Evolutionary conservation across 2,888 invertebrate species (phyloP).

Genomic region (Nycteola revayana): DNA sequence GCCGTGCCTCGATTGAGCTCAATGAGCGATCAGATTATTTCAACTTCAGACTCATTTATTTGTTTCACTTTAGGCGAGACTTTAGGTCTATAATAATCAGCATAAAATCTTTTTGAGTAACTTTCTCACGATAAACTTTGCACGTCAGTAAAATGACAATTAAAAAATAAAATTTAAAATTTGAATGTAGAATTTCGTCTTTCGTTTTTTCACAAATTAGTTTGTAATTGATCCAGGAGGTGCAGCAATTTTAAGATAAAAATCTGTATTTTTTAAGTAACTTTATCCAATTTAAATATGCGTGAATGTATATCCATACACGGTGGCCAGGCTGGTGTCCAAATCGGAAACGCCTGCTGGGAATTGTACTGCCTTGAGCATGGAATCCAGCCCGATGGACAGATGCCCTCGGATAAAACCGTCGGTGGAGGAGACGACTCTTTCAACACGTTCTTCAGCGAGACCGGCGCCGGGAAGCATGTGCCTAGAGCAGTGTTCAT

Average conservation of each 20-base stretch:
- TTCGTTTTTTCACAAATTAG: slow-evolving; percentile 36
- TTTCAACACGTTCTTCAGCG: slow-evolving; percentile 96
- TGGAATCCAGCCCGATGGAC: slow-evolving; percentile 92
- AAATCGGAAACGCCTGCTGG: slow-evolving; percentile 94
- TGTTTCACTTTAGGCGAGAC: no score
- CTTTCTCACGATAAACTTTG: no score
- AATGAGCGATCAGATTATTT: no score
- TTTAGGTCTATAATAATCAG: no score
- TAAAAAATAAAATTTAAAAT: slow-evolving; percentile 28
- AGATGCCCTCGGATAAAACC: slow-evolving; percentile 92
- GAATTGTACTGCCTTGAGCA: slow-evolving; percentile 92
- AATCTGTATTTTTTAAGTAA: slow-evolving; percentile 54
- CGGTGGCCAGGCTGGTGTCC: slow-evolving; percentile 85
- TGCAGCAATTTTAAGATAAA: slow-evolving; percentile 30
- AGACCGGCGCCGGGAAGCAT: slow-evolving; percentile 97
- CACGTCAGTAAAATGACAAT: not conserved
- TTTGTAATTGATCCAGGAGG: slow-evolving; percentile 38
- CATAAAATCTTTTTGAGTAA: no score
- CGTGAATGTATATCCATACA: slow-evolving; percentile 78
- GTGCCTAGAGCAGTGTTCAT: slow-evolving; percentile 97
- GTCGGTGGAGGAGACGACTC: slow-evolving; percentile 95
- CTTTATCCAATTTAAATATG: slow-evolving; percentile 47
- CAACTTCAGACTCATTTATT: no score
- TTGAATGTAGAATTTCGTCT: slow-evolving; percentile 17
- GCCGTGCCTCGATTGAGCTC: no score